Conservation (phyloP, 2,888 invertebrate genomes). For the Oxystoma pomonae region DNA sequence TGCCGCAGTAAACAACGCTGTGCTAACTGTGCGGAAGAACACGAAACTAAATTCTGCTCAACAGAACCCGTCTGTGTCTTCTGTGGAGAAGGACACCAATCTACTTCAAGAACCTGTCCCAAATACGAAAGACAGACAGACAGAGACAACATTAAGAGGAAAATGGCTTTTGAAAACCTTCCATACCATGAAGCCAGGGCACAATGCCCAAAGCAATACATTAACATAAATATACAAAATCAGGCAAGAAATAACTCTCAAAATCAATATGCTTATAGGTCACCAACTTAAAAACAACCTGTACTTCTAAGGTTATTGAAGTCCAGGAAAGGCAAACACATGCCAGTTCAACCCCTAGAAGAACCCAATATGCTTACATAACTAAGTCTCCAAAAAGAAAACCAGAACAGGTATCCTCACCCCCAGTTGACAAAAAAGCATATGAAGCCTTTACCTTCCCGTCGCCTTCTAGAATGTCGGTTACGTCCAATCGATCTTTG, state of each 20-base stretch:
- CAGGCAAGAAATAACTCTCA: too few species aligned
- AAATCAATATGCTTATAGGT: too few species aligned
- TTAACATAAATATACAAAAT: too few species aligned
- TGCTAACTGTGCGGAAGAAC: not conserved
- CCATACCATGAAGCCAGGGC: not conserved
- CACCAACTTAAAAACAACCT: too few species aligned
- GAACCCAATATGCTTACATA: not conserved
- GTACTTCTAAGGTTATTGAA: too few species aligned
- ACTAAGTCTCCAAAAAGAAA: not conserved
- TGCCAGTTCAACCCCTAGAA: not conserved
- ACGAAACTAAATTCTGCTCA: not conserved
- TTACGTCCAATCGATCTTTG: too few species aligned
- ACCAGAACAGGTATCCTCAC: not conserved
- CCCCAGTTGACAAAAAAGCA: too few species aligned
- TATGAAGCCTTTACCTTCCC: too few species aligned
- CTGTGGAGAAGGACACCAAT: not conserved
- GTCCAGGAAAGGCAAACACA: too few species aligned
- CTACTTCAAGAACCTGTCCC: not conserved
- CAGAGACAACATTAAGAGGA: not conserved
- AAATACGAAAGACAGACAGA: not conserved
- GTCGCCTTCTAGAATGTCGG: too few species aligned
- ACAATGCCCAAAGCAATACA: not conserved
- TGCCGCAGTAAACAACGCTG: not conserved
- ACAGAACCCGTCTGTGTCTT: not conserved
- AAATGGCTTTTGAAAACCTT: not conserved